Conservation (phyloP, 2,113 vertebrate genomes). For the Vulpes lagopus region DNA sequence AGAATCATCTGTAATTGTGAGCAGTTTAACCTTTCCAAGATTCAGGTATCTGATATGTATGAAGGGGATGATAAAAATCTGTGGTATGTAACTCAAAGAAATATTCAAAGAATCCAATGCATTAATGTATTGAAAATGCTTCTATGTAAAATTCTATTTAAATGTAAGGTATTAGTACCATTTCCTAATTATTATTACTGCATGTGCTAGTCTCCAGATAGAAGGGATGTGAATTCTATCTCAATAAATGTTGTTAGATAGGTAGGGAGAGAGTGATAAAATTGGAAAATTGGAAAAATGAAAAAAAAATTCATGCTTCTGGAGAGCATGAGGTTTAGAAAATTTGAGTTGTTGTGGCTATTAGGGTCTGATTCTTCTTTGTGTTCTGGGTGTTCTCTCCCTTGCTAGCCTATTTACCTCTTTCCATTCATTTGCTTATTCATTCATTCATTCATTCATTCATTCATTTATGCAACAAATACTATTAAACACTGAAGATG, state of each 20-base stretch:
- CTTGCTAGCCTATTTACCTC: background rate
- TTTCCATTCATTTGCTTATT: background rate
- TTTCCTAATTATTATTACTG: background rate
- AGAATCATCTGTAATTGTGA: background rate
- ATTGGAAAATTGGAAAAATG: background rate
- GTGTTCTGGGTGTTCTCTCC: constrained; percentile 28
- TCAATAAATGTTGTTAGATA: background rate
- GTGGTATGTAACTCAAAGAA: background rate
- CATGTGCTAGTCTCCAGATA: background rate
- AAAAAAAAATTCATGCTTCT: background rate
- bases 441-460: background rate
- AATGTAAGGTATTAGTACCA: background rate
- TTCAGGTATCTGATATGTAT: background rate
- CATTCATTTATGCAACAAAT: background rate
- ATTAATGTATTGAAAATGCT: background rate
- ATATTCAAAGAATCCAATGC: background rate
- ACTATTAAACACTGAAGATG: background rate
- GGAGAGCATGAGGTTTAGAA: background rate
- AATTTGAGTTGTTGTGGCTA: background rate
- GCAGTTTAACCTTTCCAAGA: constrained; percentile 14
- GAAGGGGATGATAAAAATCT: background rate
- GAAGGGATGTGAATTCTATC: background rate
- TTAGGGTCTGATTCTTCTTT: background rate
- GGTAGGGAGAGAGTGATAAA: background rate
- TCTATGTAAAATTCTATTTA: background rate